Evolutionary conservation across 2,113 vertebrate genomes (phyloP).

Genomic region (Psephotus haematonotus): DNA sequence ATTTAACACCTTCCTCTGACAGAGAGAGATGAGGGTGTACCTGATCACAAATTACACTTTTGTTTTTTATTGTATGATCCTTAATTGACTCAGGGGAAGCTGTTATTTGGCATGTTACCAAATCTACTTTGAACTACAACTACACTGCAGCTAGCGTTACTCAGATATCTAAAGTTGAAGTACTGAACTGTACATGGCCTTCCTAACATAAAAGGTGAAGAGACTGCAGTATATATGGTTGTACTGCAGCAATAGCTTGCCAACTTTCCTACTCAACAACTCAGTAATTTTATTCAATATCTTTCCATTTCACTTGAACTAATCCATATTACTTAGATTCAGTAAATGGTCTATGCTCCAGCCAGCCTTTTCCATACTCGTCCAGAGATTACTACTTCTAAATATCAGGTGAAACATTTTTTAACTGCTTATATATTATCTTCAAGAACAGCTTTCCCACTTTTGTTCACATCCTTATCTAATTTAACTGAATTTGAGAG

Average conservation of each 20-base stretch:
- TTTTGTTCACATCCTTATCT: constrained; percentile 41
- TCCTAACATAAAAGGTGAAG: background rate
- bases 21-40: background rate
- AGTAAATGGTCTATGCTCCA: background rate
- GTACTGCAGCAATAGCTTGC: background rate
- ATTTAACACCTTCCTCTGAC: background rate
- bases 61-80: background rate
- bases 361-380: background rate
- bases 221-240: background rate
- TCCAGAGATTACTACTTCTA: constrained; percentile 22
- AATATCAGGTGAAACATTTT: constrained; percentile 31
- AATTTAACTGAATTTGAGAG: constrained; percentile 64
- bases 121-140: background rate
- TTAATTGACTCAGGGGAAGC: background rate
- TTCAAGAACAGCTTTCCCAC: constrained; percentile 35
- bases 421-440: constrained; percentile 28
- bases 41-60: background rate
- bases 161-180: background rate
- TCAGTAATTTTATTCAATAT: background rate
- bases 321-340: background rate
- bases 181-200: background rate
- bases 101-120: background rate
- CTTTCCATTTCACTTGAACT: background rate
- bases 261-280: background rate
- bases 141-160: background rate